Evolutionary conservation across 2,888 invertebrate species (phyloP).

Genomic region (Cheilosia scutellata): DNA sequence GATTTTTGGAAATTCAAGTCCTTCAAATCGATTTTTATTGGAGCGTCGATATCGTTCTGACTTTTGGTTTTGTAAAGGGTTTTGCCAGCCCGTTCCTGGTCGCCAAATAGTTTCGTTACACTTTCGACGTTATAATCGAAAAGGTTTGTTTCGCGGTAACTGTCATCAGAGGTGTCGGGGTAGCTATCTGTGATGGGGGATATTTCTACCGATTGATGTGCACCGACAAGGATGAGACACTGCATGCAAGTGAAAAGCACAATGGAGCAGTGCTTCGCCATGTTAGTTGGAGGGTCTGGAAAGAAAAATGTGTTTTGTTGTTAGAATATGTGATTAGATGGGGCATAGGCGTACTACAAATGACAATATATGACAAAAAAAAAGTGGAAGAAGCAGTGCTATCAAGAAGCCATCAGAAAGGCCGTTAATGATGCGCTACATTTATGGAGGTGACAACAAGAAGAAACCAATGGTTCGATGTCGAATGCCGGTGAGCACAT

Average conservation of each 20-base stretch:
- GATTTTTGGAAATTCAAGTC: slow-evolving; percentile 30
- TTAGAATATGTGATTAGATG: too few relatives aligned
- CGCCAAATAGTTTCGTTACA: slow-evolving; percentile 31
- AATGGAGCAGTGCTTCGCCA: slow-evolving; percentile 1
- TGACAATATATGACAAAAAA: too few relatives aligned
- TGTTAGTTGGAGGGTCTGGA: slow-evolving; percentile 38
- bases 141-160: slow-evolving; percentile 48
- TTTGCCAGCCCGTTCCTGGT: slow-evolving; percentile 46
- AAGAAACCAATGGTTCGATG: too few relatives aligned
- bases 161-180: slow-evolving; percentile 28
- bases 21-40: slow-evolving; percentile 40
- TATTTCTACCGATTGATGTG: slow-evolving; percentile 10
- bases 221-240: neutral
- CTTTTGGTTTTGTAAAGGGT: slow-evolving; percentile 61
- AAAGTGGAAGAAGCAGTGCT: too few relatives aligned
- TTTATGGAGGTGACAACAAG: too few relatives aligned
- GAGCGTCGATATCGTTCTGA: slow-evolving; percentile 59
- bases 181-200: slow-evolving; percentile 49
- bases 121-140: slow-evolving; percentile 61
- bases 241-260: slow-evolving; percentile 28
- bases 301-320: slow-evolving; percentile 11
- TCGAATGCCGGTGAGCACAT: too few relatives aligned
- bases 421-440: too few relatives aligned
- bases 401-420: too few relatives aligned
- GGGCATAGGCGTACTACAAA: too few relatives aligned